Conservation (phyloP, 2,113 vertebrate genomes). For the Salvator merianae region DNA sequence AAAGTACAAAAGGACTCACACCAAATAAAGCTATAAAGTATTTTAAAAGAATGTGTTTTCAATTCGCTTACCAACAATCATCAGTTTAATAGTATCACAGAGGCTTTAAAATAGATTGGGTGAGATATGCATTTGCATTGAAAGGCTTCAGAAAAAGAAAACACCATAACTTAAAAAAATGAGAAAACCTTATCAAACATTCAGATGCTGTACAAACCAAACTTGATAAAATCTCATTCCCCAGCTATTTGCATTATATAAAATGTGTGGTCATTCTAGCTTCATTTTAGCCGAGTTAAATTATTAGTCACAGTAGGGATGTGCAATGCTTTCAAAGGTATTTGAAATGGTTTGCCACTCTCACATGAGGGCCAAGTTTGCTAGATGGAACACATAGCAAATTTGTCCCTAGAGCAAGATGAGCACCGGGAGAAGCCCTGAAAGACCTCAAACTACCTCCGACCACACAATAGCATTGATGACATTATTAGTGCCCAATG, state of each 20-base stretch:
- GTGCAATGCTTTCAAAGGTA: too few species aligned
- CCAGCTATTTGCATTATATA: background rate
- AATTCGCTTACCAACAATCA: background rate
- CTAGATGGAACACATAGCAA: too few species aligned
- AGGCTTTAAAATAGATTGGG: background rate
- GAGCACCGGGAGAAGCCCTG: too few species aligned
- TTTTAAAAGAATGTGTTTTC: background rate
- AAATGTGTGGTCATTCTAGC: background rate
- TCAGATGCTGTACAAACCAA: too few species aligned
- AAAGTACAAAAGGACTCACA: background rate
- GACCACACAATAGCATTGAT: too few species aligned
- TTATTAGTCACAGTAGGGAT: too few species aligned
- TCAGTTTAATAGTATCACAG: background rate
- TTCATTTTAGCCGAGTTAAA: background rate
- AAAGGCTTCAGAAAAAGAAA: background rate
- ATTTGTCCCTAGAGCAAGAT: too few species aligned
- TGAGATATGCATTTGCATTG: background rate
- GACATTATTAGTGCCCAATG: too few species aligned
- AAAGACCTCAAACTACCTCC: too few species aligned
- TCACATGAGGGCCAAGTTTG: too few species aligned
- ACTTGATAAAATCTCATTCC: too few species aligned
- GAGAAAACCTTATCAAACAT: background rate
- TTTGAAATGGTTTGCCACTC: too few species aligned
- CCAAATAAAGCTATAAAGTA: background rate
- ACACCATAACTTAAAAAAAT: background rate